Evolutionary conservation across 2,113 vertebrate species (phyloP), one percentile per base, ranked within the genome.

Genomic region (Gymnarchus niloticus): DNA sequence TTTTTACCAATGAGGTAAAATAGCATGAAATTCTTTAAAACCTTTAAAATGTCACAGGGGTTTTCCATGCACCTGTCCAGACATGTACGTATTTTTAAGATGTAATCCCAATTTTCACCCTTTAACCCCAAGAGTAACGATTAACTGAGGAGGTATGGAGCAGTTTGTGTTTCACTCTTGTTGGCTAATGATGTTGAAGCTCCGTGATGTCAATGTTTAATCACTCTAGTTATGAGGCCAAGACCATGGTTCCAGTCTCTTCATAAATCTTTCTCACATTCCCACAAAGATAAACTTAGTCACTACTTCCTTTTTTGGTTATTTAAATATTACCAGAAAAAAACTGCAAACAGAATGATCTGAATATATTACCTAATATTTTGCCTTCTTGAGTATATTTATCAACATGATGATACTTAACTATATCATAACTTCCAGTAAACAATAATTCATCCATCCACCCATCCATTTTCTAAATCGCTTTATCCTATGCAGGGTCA

Each of bases 181-280:
- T 28, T 73, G 17, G 37, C 23, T 48, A 57, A 77, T 78, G 33
- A 56, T 41, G 52, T 46, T 80, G 41, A n/a, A 56, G 52, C 83
- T 84, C 61, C 73, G 48, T 54, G 54, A 85, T 85, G 84, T 85
- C 73, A 85, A 85, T 85, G 73, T 85, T 78, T 85, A 85, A 85
- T 77, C 84, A 48, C 37, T 77, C 10, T 28, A 78, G 21, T 41
- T 56, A 56, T 46, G 73, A 78, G 52, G 65, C 19, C 17, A 44
- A n/a, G 83, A 51, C 46, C 17, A 19, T 25, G 23, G 37, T 4
- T 48, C 21, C 37, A 49, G 52, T 33, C 10, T 14, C 73, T 48
- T 51, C 37, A 54, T 77, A 23, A 82, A 33, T 51, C n/a, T 44
- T 46, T 37, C 56, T 49, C 23, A 33, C 52, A 48, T 54, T 59